A percentile compares a stretch with the other conserved stretches of the same genome.
Evolutionary conservation across 2,113 vertebrate genomes (phyloP).

Genomic region (Enhydra lutris): DNA sequence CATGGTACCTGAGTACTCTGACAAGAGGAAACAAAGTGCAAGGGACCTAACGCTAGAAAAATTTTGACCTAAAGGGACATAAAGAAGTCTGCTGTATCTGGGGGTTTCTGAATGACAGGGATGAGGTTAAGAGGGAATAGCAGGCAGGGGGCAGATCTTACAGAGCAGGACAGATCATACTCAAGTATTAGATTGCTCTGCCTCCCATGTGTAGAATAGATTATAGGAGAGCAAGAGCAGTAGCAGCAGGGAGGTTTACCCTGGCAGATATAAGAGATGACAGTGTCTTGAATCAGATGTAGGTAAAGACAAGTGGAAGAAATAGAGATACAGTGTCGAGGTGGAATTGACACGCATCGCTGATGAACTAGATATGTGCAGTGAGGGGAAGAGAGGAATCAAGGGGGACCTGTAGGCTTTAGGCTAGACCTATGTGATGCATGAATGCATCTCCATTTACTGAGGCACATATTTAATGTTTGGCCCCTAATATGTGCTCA

Average conservation of each 20-base stretch:
- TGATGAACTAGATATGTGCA: background rate
- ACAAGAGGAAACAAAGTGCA: background rate
- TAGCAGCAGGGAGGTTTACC: background rate
- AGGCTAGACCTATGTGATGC: background rate
- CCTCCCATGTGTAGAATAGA: background rate
- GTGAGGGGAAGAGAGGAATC: background rate
- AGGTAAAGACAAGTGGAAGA: background rate
- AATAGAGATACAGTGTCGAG: background rate
- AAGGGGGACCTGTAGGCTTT: background rate
- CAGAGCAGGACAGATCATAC: background rate
- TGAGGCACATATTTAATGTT: background rate
- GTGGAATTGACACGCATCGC: background rate
- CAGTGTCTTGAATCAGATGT: background rate
- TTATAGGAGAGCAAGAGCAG: background rate
- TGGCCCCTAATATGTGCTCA: background rate
- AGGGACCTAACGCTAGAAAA: background rate
- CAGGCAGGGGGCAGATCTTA: background rate
- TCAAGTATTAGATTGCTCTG: background rate
- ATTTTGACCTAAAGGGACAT: background rate
- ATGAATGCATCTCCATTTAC: background rate
- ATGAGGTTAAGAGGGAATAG: background rate
- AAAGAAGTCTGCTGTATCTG: background rate
- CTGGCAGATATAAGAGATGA: background rate
- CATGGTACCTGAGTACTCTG: background rate
- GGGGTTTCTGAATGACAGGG: background rate